Conservation (phyloP, 2,797 vertebrate genomes). For the Botia almorhae region DNA sequence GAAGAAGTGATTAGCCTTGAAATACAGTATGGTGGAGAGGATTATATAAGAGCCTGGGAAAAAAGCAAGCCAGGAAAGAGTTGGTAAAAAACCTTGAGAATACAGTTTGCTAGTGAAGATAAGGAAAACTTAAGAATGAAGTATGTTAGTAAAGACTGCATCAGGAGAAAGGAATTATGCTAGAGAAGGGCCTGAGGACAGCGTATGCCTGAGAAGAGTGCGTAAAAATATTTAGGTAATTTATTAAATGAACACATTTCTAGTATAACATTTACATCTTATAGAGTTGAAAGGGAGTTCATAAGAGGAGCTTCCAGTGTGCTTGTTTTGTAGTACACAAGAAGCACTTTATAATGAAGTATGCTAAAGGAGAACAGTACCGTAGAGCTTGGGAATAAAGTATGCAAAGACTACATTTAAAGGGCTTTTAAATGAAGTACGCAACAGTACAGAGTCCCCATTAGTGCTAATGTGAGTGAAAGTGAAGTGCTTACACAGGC, state of each 20-base stretch:
- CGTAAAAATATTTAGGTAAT: not conserved
- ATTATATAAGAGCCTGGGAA: not conserved
- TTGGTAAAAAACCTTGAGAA: not conserved
- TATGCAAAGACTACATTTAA: not conserved
- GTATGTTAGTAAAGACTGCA: not conserved
- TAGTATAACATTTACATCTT: not conserved
- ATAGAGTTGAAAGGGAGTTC: too few species aligned
- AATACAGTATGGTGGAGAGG: not conserved
- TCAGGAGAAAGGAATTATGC: not conserved
- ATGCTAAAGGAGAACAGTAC: not conserved
- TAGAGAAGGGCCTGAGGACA: not conserved
- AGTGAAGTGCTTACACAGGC: not conserved
- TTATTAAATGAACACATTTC: too few species aligned
- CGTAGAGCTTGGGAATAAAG: not conserved
- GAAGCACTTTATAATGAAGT: not conserved
- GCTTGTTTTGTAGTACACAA: too few species aligned
- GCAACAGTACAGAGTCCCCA: not conserved
- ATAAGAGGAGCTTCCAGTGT: too few species aligned
- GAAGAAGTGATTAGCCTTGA: not conserved
- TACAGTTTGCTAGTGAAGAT: not conserved
- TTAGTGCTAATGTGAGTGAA: constrained; percentile 15
- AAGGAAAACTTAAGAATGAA: not conserved
- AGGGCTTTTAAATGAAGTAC: not conserved
- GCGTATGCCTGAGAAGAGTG: not conserved
- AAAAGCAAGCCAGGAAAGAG: not conserved